Base-by-base conservation (phyloP, 2,797 vertebrate species). In the Pogonophryne albipinna region DNA sequence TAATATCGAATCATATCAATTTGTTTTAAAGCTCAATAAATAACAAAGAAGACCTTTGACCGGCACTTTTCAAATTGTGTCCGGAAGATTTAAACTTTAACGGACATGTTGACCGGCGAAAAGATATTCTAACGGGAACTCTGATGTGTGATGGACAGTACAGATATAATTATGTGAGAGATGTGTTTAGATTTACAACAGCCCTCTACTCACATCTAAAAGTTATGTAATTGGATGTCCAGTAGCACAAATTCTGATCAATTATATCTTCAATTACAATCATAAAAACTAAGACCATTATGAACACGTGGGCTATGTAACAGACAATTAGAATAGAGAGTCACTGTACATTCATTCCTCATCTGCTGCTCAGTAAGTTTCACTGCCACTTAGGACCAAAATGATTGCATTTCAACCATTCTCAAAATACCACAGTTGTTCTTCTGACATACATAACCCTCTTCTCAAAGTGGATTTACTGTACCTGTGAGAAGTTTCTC, bases 401-500 rank as follows among this genome's bases (percentile, higher is more conserved):
- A 55, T 20, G 0, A 52, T 2, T 13, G 8, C 16, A 34, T 63
- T 57, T 34, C 0, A 12, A 31, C 16, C 13, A 10, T 44, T 49
- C 9, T 50, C 20, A 57, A 38, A 55, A 23, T 50, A 17, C 6
- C 20, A 20, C 2, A 62, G 34, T 13, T 57, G 6, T 23, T 23
- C 1, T 4, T 2, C 50, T 44, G 57, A 65, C 55, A 58, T 1
- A 20, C 17, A 68, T 10, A 15, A 60, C 20, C 4, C 15, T 71
- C 59, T 63, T 11, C n/a, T 62, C 38, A 17, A 45, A 10, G 38
- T 17, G 20, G 13, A 62, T 55, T 19, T 11, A 62, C 42, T 17
- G 70, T 93, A 98, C 98, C 96, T 97, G 97, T 62, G 92, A 90
- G 90, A 93, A 95, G 89, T 74, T 97, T 85, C 96, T 96, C 87